phyloP scores from a whole-genome alignment of 2,888 invertebrate genomes.

The Anthoptus insignis region DNA sequence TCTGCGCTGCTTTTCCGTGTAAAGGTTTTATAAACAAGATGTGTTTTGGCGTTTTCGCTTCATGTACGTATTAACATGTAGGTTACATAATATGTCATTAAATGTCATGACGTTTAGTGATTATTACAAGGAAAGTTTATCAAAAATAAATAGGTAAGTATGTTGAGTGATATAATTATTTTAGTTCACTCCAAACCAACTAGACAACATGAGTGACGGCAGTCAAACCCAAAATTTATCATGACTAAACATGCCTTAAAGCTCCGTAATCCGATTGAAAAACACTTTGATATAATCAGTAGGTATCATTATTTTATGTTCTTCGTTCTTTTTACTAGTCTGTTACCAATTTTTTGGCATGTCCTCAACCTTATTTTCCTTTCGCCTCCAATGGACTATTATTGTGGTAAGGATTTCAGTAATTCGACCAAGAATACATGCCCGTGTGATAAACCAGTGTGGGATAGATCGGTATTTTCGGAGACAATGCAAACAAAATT shows the following conservation, averaged over 20 bases:
- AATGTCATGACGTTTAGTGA: too few species aligned
- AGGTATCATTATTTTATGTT: constrained; percentile 68
- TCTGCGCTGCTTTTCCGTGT: too few species aligned
- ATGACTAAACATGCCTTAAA: constrained; percentile 49
- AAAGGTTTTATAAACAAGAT: too few species aligned
- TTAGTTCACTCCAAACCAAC: too few species aligned
- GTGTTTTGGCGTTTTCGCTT: too few species aligned
- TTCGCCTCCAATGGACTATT: constrained; percentile 66
- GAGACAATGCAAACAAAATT: constrained; percentile 72
- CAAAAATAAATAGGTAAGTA: too few species aligned
- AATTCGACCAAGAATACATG: constrained; percentile 54
- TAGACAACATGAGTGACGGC: neutral
- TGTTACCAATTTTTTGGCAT: constrained; percentile 71
- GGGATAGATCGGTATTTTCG: constrained; percentile 66
- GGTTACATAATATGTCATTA: too few species aligned
- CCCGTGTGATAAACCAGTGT: constrained; percentile 64
- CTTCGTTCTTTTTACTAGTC: constrained; percentile 60
- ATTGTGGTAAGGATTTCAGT: constrained; percentile 51
- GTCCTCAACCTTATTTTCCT: constrained; percentile 67
- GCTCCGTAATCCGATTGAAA: constrained; percentile 66
- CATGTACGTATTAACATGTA: too few species aligned
- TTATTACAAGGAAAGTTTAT: too few species aligned
- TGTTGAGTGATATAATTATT: too few species aligned
- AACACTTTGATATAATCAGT: constrained; percentile 58
- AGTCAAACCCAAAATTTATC: neutral